phyloP scores from a whole-genome alignment of 2,797 vertebrate species.

The Melanotaenia parkinsoni region DNA sequence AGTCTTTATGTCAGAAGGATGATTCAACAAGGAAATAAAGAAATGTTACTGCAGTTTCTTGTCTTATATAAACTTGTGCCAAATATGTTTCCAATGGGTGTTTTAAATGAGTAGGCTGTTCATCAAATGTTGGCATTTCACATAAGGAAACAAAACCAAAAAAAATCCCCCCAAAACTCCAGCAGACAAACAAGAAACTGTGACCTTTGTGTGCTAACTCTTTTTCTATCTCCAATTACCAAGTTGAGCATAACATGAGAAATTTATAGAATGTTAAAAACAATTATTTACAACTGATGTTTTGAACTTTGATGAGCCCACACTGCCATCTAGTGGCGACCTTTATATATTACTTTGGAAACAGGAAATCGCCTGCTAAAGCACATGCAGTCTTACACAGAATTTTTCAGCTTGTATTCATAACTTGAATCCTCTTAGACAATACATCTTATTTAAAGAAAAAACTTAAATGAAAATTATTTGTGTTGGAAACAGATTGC shows the following conservation, averaged over 20 bases:
- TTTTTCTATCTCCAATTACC: not conserved
- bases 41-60: conserved; percentile 4
- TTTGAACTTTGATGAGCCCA: not conserved
- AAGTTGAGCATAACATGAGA: not conserved
- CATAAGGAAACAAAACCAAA: conserved; percentile 25
- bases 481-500: too few relatives aligned
- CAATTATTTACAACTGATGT: not conserved
- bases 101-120: conserved; percentile 39
- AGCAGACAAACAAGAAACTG: conserved; percentile 1
- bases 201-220: not conserved
- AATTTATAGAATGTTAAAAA: too few relatives aligned
- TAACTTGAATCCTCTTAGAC: too few relatives aligned
- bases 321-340: conserved; percentile 56
- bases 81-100: conserved; percentile 3
- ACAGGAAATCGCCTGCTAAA: too few relatives aligned
- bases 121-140: conserved; percentile 41
- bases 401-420: too few relatives aligned
- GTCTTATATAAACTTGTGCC: conserved; percentile 13
- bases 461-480: too few relatives aligned
- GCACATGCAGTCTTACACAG: too few relatives aligned
- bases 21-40: conserved; percentile 54
- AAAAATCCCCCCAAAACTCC: conserved; percentile 52
- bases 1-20: conserved; percentile 34
- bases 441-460: too few relatives aligned
- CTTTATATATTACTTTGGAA: too few relatives aligned